Percentiles rank a stretch among this genome's conserved stretches.
phyloP scores from a whole-genome alignment of 2,113 vertebrate species.

The Ranitomeya imitator region DNA sequence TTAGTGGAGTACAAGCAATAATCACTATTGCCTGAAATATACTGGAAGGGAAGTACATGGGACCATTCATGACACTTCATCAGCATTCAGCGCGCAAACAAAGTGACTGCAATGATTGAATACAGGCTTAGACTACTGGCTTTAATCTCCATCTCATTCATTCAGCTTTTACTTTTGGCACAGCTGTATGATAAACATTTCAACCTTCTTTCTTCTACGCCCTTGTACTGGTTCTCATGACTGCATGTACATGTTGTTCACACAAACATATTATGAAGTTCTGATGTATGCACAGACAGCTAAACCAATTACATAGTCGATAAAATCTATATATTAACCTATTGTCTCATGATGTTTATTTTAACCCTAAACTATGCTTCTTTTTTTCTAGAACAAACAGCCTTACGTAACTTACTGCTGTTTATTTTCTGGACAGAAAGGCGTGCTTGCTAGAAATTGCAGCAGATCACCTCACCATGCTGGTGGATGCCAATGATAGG shows the following conservation, averaged over 20 bases:
- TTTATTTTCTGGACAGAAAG: neutral
- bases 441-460: neutral
- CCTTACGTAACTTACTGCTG: neutral
- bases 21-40: constrained; percentile 75
- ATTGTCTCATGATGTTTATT: neutral
- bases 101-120: constrained; percentile 85
- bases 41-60: constrained; percentile 78
- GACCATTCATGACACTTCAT: constrained; percentile 86
- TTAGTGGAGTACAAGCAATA: constrained; percentile 74
- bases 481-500: neutral
- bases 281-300: neutral
- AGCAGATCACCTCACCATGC: neutral
- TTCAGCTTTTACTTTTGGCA: constrained; percentile 80
- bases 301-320: neutral
- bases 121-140: constrained; percentile 85
- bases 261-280: constrained; percentile 57
- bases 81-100: constrained; percentile 87
- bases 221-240: constrained; percentile 67
- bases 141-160: constrained; percentile 91
- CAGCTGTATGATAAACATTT: constrained; percentile 89
- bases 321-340: neutral
- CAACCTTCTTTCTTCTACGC: constrained; percentile 70
- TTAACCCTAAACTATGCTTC: neutral
- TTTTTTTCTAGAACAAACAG: neutral
- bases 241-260: constrained; percentile 59